Conservation (phyloP, 2,888 invertebrate species). For the Synergus japonicus region DNA sequence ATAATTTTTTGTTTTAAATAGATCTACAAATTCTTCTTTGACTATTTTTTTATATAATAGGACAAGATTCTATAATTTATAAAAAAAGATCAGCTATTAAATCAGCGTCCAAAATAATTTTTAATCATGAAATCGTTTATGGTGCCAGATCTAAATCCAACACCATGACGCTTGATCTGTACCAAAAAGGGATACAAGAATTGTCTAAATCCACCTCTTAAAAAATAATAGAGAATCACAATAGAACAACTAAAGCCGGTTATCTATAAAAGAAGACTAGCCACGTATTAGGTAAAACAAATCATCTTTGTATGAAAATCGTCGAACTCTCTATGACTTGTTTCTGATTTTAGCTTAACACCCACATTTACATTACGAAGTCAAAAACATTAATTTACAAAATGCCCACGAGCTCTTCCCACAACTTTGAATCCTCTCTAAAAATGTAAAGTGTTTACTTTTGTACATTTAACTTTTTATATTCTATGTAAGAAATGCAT, state of each 20-base stretch:
- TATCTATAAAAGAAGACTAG: background rate
- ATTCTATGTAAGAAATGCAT: slow-evolving; percentile 1
- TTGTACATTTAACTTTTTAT: background rate
- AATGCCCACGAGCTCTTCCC: slow-evolving; percentile 26
- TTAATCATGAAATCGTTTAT: background rate
- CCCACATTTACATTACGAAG: slow-evolving; percentile 4
- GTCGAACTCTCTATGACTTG: background rate
- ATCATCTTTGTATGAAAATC: background rate
- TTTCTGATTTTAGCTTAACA: background rate
- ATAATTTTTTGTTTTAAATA: no score
- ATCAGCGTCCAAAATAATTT: background rate
- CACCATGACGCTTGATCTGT: background rate
- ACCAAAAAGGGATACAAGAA: background rate
- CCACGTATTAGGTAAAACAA: background rate
- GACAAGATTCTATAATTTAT: background rate
- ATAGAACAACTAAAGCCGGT: background rate
- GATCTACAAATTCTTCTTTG: no score
- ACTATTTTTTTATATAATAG: no score
- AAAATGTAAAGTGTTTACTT: background rate
- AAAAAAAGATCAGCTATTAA: no score
- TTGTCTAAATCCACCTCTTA: background rate
- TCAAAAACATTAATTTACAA: slow-evolving; percentile 44
- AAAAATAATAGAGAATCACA: background rate
- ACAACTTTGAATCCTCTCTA: background rate
- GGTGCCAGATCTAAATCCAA: background rate